Percentiles rank a stretch among this genome's conserved stretches.
phyloP scores from a whole-genome alignment of 2,888 invertebrate genomes.

The Apoda limacodes region DNA sequence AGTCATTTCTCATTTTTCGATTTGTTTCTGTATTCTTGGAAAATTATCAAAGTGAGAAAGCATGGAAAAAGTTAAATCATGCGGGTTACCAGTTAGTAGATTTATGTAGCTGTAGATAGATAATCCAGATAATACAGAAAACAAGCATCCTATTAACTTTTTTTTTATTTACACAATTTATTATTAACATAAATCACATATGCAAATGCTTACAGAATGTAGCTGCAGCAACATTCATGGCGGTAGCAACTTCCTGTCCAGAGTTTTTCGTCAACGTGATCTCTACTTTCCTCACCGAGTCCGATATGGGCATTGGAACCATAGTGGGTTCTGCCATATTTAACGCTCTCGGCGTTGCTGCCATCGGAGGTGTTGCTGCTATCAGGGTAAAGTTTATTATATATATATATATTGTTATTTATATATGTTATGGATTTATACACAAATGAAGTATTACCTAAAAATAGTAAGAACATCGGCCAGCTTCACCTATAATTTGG shows the following conservation, averaged over 20 bases:
- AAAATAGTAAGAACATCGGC: too few species aligned
- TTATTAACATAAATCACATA: not conserved
- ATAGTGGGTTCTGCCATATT: slow-evolving; percentile 90
- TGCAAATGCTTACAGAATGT: slow-evolving; percentile 80
- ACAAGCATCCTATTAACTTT: too few species aligned
- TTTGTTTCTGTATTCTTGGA: too few species aligned
- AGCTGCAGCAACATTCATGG: slow-evolving; percentile 97
- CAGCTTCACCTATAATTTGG: too few species aligned
- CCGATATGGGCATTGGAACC: slow-evolving; percentile 89
- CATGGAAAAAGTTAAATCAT: too few species aligned
- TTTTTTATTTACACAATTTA: not conserved
- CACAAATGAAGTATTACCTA: too few species aligned
- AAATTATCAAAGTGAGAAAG: too few species aligned
- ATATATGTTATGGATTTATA: too few species aligned
- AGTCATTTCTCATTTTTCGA: too few species aligned
- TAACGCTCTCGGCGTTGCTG: slow-evolving; percentile 87
- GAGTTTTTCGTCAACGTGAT: slow-evolving; percentile 94
- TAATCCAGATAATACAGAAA: too few species aligned
- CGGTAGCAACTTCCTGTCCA: slow-evolving; percentile 94
- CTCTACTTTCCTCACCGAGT: slow-evolving; percentile 84
- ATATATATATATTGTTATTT: slow-evolving; percentile 4
- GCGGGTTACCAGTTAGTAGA: too few species aligned
- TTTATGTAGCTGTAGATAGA: too few species aligned
- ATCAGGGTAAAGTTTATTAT: slow-evolving; percentile 60
- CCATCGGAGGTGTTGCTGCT: slow-evolving; percentile 82